phyloP scores from a whole-genome alignment of 2,888 invertebrate species.

The Orthonychiurus folsomi region DNA sequence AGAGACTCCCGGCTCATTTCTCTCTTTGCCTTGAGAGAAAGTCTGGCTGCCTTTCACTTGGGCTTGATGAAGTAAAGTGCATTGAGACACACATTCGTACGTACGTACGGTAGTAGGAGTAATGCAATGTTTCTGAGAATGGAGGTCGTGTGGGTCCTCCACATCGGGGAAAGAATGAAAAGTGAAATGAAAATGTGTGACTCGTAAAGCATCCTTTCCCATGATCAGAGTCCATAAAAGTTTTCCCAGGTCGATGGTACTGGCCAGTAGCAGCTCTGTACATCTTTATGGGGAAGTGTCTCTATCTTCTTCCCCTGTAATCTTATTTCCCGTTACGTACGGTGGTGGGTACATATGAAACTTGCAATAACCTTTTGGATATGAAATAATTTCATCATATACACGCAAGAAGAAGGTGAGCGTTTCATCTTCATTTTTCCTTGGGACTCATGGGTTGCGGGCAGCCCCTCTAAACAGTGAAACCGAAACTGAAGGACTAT shows the following conservation, averaged over 20 bases:
- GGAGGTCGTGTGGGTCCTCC: too few species aligned
- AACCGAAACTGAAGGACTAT: constrained; percentile 1
- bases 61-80: not conserved
- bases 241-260: constrained; percentile 17
- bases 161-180: not conserved
- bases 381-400: not conserved
- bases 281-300: not conserved
- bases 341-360: too few species aligned
- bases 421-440: too few species aligned
- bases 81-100: not conserved
- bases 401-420: not conserved
- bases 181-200: not conserved
- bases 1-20: not conserved
- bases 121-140: too few species aligned
- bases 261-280: not conserved
- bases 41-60: not conserved
- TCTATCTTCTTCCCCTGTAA: not conserved
- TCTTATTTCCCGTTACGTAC: too few species aligned
- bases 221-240: constrained; percentile 19
- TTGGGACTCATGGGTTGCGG: not conserved
- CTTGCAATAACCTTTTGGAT: not conserved
- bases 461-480: not conserved
- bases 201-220: constrained; percentile 3
- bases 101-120: too few species aligned
- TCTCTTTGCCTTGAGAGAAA: too few species aligned